These are phyloP conservation scores for Rhimphoctona megacephalus DNA, from an alignment of 2,888 invertebrate species.

Conservation along the genomic window DNA sequence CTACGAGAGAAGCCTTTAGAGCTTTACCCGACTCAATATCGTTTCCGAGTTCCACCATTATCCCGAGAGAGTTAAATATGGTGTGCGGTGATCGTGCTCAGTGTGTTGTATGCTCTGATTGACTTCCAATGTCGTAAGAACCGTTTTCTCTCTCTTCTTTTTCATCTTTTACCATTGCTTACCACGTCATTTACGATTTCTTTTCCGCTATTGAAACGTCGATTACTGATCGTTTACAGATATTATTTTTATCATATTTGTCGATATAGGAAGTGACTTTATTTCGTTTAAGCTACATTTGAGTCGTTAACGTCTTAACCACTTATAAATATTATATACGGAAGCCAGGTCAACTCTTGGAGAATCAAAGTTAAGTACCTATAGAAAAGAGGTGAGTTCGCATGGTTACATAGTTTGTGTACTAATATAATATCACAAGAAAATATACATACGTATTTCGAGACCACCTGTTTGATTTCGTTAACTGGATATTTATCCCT, in stretches of 20 bases:
- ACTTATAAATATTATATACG: constrained; percentile 2
- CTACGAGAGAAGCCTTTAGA: constrained; percentile 76
- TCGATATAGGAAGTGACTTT: not conserved
- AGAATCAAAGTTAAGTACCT: not conserved
- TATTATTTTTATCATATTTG: constrained; percentile 16
- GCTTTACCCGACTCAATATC: constrained; percentile 52
- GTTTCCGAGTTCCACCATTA: constrained; percentile 70
- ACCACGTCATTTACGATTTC: constrained; percentile 12
- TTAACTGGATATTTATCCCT: not conserved
- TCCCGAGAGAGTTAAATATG: constrained; percentile 48
- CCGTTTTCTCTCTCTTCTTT: constrained; percentile 20
- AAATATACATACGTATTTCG: not conserved
- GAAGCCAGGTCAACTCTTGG: not conserved
- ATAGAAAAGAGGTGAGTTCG: not conserved
- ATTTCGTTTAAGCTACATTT: not conserved
- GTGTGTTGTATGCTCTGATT: constrained; percentile 64
- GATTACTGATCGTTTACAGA: not conserved
- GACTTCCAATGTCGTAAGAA: constrained; percentile 69
- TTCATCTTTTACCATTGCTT: constrained; percentile 29
- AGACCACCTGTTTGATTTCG: not conserved
- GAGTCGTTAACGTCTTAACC: not conserved
- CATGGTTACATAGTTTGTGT: not conserved
- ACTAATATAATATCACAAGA: not conserved
- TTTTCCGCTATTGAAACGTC: constrained; percentile 15
- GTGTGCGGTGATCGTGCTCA: constrained; percentile 23